Percentiles rank a stretch among this genome's conserved stretches.
Evolutionary conservation across 2,113 vertebrate species (phyloP).

Genomic region (Peromyscus polionotus): DNA sequence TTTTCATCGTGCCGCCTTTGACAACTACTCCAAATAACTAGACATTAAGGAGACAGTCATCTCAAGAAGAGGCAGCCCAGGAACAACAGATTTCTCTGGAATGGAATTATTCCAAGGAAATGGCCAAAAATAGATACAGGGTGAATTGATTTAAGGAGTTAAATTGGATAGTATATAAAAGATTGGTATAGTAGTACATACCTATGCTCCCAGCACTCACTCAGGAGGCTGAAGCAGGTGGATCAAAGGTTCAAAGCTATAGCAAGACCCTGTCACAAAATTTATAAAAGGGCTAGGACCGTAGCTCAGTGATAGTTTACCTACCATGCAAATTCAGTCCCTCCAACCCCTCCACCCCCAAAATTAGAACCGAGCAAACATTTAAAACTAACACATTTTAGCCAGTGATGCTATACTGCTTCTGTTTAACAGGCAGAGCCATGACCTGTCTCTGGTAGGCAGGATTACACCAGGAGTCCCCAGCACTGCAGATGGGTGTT

Average conservation of each 20-base stretch:
- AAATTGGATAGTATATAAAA: not conserved
- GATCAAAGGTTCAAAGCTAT: not conserved
- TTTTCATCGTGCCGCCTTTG: not conserved
- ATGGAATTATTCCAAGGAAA: not conserved
- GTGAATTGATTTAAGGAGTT: not conserved
- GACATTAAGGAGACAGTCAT: not conserved
- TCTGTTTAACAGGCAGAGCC: not conserved
- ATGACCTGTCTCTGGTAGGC: not conserved
- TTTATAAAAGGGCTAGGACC: not conserved
- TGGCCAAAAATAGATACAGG: not conserved
- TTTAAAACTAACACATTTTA: not conserved
- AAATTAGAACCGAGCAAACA: not conserved
- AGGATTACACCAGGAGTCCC: too few species aligned
- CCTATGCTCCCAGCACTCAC: not conserved
- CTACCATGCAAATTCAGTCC: not conserved
- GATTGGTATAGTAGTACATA: too few species aligned
- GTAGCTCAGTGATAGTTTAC: not conserved
- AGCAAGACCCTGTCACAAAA: not conserved
- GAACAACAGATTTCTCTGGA: not conserved
- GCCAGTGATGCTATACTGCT: too few species aligned
- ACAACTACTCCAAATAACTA: not conserved
- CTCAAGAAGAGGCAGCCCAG: not conserved
- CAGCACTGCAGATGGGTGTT: not conserved
- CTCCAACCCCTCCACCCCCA: accelerated
- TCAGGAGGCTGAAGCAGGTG: not conserved